These are phyloP conservation scores for Lathamus discolor DNA, from an alignment of 2,113 vertebrate species.

Conservation along the genomic window DNA sequence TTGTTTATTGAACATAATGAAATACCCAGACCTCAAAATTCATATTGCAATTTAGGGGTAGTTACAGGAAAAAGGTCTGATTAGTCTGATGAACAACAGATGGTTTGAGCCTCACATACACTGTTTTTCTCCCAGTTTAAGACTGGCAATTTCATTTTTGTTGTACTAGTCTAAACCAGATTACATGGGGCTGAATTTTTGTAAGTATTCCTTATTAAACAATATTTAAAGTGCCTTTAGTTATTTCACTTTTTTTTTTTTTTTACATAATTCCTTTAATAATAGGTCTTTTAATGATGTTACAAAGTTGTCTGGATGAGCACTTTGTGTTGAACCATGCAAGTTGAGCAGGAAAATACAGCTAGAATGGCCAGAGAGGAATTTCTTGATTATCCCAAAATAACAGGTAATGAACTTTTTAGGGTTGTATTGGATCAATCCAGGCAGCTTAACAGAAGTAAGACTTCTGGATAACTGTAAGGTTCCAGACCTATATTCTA, in stretches of 20 bases:
- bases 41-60: constrained; percentile 31
- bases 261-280: background rate
- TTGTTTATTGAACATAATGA: constrained; percentile 5
- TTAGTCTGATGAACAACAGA: constrained; percentile 66
- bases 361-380: background rate
- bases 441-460: background rate
- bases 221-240: background rate
- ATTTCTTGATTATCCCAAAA: background rate
- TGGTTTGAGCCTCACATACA: constrained; percentile 23
- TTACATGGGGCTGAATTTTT: background rate
- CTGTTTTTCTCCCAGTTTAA: constrained; percentile 11
- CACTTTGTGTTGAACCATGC: background rate
- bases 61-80: constrained; percentile 48
- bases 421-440: background rate
- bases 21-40: constrained; percentile 11
- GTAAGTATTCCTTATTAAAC: background rate
- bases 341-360: background rate
- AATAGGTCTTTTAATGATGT: background rate
- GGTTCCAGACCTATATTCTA: background rate
- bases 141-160: constrained; percentile 17
- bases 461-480: background rate
- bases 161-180: background rate
- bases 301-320: background rate
- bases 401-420: background rate
- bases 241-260: background rate